Base-by-base conservation (phyloP, 2,797 vertebrate genomes). In the Ibycter americanus region DNA sequence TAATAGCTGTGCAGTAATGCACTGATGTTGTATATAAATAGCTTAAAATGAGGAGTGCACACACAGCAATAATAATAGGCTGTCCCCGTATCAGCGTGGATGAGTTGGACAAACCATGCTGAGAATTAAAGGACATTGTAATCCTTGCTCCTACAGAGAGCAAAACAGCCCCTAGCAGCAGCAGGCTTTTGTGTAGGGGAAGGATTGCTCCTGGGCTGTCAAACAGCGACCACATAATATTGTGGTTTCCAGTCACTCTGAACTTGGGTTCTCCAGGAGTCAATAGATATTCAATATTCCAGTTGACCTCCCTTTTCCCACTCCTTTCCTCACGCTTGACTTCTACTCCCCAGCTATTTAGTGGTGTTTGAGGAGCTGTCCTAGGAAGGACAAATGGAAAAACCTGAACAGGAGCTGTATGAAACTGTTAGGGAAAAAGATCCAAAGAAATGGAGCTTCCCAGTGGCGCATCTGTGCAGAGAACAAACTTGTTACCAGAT, bases 221-320 rank as follows among this genome's bases (percentile, higher is more conserved):
- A 9, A 26, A 10, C 31, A 8, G 19, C 3, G 0, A 7, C 46
- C 18, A 7, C 2, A 1, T 13, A 27, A 31, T 3, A 23, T 38
- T 67, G 40, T 36, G 46, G 4, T 23, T 36, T 46, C 65, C 77
- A 42, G 40, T 36, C 32, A 5, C 44, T 47, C 67, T 67, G 34
- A 58, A 7, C 55, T 51, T 34, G 27, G 44, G n/a, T 25, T 81
- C n/a, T 51, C 79, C 8, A 29, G 36, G 34, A 81, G 32, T 36
- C 32, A 32, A 1, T 2, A 42, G 21, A 17, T 19, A 34, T 1
- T 38, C 0, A 0, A 15, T 7, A 31, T 22, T 21, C 67, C 27
- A 47, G 18, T 1, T 14, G 6, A 40, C 40, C 36, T 88, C 55
- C 56, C 27, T 63, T 80, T 51, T 32, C 36, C 16, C 19, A 38